These are phyloP conservation scores for Kuschelorhynchus macadamiae DNA, from an alignment of 2,888 invertebrate genomes.

Conservation along the genomic window DNA sequence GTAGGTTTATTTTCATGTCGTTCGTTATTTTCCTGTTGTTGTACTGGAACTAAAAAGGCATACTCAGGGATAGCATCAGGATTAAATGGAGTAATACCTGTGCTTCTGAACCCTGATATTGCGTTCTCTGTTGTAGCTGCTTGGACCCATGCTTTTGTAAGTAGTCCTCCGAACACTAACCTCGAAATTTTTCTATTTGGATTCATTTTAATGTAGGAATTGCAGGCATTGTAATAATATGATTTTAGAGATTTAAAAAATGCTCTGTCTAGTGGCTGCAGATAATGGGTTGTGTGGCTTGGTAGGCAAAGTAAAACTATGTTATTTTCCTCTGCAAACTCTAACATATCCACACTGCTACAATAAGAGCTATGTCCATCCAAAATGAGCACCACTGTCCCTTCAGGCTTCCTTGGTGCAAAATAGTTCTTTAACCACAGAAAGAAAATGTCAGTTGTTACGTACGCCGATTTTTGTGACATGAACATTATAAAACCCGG, in stretches of 20 bases:
- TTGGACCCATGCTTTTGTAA: conserved; percentile 25
- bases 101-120: conserved; percentile 11
- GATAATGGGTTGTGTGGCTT: conserved; percentile 54
- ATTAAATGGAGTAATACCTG: conserved; percentile 12
- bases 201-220: conserved; percentile 29
- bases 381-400: conserved; percentile 57
- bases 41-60: conserved; percentile 7
- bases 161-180: conserved; percentile 28
- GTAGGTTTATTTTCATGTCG: conserved; percentile 14
- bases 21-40: conserved; percentile 18
- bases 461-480: too few species aligned
- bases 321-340: conserved; percentile 52
- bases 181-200: conserved; percentile 27
- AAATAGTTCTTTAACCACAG: conserved; percentile 50
- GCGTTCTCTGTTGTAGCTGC: conserved; percentile 24
- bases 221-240: conserved; percentile 47
- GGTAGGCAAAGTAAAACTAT: conserved; percentile 58
- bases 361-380: conserved; percentile 60
- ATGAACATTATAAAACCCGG: conserved; percentile 49
- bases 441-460: conserved; percentile 47
- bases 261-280: conserved; percentile 57
- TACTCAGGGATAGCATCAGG: conserved; percentile 12
- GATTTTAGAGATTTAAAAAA: conserved; percentile 58
- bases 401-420: conserved; percentile 58
- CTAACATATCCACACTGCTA: conserved; percentile 38